A percentile compares a stretch with the other conserved stretches of the same genome.
phyloP scores from a whole-genome alignment of 2,888 invertebrate genomes.

The Anthrax anthrax region DNA sequence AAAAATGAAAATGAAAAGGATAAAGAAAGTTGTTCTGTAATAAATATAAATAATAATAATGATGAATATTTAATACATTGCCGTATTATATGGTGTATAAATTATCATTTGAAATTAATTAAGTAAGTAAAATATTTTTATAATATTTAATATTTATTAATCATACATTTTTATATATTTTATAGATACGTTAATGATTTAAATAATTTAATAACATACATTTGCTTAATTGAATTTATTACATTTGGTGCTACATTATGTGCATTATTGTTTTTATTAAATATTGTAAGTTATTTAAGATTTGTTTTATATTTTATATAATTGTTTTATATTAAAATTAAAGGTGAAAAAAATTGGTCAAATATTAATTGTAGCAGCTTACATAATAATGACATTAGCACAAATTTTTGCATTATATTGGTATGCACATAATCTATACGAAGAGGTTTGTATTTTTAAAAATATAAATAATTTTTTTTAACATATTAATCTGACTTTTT shows the following conservation, averaged over 20 bases:
- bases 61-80: no score
- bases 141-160: not conserved
- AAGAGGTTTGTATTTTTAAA: constrained; percentile 20
- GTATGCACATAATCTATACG: constrained; percentile 26
- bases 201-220: constrained; percentile 22
- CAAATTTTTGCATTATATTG: constrained; percentile 27
- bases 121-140: not conserved
- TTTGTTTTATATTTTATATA: no score
- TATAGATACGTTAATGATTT: constrained; percentile 22
- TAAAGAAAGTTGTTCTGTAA: no score
- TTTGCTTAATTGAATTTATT: constrained; percentile 23
- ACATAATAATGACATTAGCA: constrained; percentile 7
- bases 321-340: not conserved
- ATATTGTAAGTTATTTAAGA: constrained; percentile 20
- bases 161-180: not conserved
- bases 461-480: not conserved
- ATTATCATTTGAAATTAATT: constrained; percentile 8
- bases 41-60: no score
- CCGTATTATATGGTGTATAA: constrained; percentile 4
- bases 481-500: not conserved
- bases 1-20: no score
- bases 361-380: constrained; percentile 4
- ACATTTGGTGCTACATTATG: constrained; percentile 23
- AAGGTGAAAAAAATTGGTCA: constrained; percentile 5
- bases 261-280: constrained; percentile 24